These are phyloP conservation scores for Amphiduros pacificus DNA, from an alignment of 2,888 invertebrate species.

Conservation along the genomic window DNA sequence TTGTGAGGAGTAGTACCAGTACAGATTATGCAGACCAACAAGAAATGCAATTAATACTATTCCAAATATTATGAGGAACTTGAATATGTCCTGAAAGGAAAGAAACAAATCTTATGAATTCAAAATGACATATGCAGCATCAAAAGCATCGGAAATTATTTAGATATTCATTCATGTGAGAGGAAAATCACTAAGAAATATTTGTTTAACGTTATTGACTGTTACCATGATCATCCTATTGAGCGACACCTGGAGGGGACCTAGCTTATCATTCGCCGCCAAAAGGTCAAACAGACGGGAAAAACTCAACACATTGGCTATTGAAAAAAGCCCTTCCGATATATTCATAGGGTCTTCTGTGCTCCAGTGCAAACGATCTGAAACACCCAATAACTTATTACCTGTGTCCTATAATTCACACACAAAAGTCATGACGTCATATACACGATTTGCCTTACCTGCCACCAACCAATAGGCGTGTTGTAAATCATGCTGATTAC, in stretches of 20 bases:
- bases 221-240: conserved; percentile 48
- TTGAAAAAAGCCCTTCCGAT: conserved; percentile 46
- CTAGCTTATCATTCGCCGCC: conserved; percentile 50
- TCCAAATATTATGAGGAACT: conserved; percentile 28
- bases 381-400: no score
- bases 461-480: no score
- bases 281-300: conserved; percentile 49
- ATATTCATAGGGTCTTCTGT: conserved; percentile 42
- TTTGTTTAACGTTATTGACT: background rate
- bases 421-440: no score
- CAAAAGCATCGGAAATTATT: no score
- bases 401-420: no score
- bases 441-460: no score
- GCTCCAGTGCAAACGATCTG: conserved; percentile 51
- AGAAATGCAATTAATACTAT: conserved; percentile 51
- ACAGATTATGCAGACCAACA: conserved; percentile 55
- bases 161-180: no score
- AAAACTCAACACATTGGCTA: conserved; percentile 52
- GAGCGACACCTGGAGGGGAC: conserved; percentile 52
- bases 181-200: no score
- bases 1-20: conserved; percentile 55
- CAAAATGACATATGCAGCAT: no score
- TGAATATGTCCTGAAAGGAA: conserved; percentile 27
- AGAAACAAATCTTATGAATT: no score
- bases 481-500: no score